Evolutionary conservation across 1,140 invertebrate species (phyloP), one percentile per base, ranked within the genome.

Genomic region (Leptinotarsa texana): DNA sequence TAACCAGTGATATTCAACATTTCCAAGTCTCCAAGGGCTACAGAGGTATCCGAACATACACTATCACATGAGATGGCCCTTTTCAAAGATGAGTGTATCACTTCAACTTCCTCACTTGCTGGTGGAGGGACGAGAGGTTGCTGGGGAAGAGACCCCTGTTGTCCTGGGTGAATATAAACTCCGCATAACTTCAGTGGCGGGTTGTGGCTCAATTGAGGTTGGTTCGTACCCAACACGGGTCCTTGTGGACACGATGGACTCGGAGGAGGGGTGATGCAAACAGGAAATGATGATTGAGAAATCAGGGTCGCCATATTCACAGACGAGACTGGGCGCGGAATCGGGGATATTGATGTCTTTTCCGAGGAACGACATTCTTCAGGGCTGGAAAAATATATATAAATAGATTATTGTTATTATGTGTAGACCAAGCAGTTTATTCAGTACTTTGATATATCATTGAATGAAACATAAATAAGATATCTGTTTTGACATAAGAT

Each of bases 31-130:
- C 89, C 89, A 4, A 93, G 86, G 27, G 90, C 89, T 1, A 95
- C 90, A 8, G 93, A 94, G 0, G 93, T 94, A 77, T 95, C 93
- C 5, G 93, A 95, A 76, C 91, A 93, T 6, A 95, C 92, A 62
- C 93, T 95, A 75, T 95, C 93, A 83, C 93, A 95, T 61, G 93
- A 94, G 74, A 93, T 88, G 2, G 93, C 93, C 67, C 92, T 86
- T 74, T 93, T 88, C 33, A 92, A 83, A 27, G 75, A 65, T 4
- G 62, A 66, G 11, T 80, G 49, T 75, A 78, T 77, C 27, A 75
- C 68, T 21, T 80, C 81, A 11, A 63, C 62, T 42, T 81, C 80
- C 13, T 83, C 82, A 42, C 61, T 24, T 42, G 69, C 65, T 22
- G 69, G 33, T 18, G 71, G 13, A 15, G 72, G 15, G 17, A 49